phyloP scores from a whole-genome alignment of 2,888 invertebrate genomes.

The Troglohyphantes excavatus region DNA sequence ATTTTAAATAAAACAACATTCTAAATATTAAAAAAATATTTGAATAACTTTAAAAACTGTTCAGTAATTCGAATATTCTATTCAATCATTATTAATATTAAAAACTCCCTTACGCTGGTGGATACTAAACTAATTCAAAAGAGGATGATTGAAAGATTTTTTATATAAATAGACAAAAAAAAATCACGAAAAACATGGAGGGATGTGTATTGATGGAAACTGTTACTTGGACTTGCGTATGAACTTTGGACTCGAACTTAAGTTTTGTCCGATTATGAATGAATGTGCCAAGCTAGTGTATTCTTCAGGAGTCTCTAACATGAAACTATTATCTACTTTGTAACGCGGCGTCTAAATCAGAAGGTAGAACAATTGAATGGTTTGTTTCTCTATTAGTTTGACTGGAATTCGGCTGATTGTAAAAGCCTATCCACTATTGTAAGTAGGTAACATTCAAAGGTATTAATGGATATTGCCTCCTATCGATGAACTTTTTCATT shows the following conservation, averaged over 20 bases:
- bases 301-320: slow-evolving; percentile 2
- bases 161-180: slow-evolving; percentile 57
- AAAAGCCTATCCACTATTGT: slow-evolving; percentile 30
- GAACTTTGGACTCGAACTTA: slow-evolving; percentile 50
- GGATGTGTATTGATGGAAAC: slow-evolving; percentile 25
- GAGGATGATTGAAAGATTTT: slow-evolving; percentile 43
- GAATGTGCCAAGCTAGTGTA: slow-evolving; percentile 75
- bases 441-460: slow-evolving; percentile 45
- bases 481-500: not conserved
- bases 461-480: slow-evolving; percentile 12
- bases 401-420: slow-evolving; percentile 36
- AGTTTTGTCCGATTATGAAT: slow-evolving; percentile 56
- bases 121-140: slow-evolving; percentile 52
- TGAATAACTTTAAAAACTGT: not conserved
- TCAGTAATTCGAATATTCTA: too few species aligned
- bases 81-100: not conserved
- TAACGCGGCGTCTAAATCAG: slow-evolving; percentile 29
- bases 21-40: not conserved
- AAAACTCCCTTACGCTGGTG: slow-evolving; percentile 35
- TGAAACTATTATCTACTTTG: slow-evolving; percentile 28
- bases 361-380: slow-evolving; percentile 15
- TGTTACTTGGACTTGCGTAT: slow-evolving; percentile 16
- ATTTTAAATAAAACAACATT: not conserved
- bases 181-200: slow-evolving; percentile 61
- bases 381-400: slow-evolving; percentile 41